Percentiles rank a stretch among this genome's conserved stretches.
Conservation (phyloP, 1,140 invertebrate genomes). For the Contarinia nasturtii region DNA sequence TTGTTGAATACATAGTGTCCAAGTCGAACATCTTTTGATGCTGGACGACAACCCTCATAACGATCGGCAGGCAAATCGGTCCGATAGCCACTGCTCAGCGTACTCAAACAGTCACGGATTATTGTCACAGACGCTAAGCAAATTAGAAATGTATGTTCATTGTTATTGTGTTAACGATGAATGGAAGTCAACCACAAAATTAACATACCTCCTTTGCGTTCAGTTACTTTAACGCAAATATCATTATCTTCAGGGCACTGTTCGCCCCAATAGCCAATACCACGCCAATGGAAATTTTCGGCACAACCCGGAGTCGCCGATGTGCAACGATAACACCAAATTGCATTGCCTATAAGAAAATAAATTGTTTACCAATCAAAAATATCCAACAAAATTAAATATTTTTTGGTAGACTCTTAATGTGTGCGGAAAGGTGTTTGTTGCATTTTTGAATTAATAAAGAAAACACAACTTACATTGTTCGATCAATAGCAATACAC, state of each 20-base stretch:
- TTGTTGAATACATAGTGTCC: slow-evolving; percentile 71
- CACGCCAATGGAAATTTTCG: slow-evolving; percentile 64
- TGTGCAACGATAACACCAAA: slow-evolving; percentile 79
- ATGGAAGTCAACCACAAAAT: background rate
- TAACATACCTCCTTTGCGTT: slow-evolving; percentile 62
- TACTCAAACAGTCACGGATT: slow-evolving; percentile 70
- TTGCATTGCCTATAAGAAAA: slow-evolving; percentile 25
- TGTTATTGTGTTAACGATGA: background rate
- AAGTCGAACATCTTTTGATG: slow-evolving; percentile 55
- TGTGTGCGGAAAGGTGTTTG: too few relatives aligned
- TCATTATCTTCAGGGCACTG: slow-evolving; percentile 70
- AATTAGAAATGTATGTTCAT: slow-evolving; percentile 3
- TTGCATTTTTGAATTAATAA: too few relatives aligned
- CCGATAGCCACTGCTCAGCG: slow-evolving; percentile 42
- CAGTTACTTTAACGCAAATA: slow-evolving; percentile 79
- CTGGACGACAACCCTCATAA: slow-evolving; percentile 72
- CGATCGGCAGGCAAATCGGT: slow-evolving; percentile 82
- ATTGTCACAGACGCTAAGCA: slow-evolving; percentile 51
- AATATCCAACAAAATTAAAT: too few relatives aligned
- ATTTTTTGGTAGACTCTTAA: too few relatives aligned
- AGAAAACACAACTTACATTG: too few relatives aligned
- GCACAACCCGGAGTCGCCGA: slow-evolving; percentile 76
- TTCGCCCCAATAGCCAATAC: slow-evolving; percentile 37
- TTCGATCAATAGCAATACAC: too few relatives aligned
- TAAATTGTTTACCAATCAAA: too few relatives aligned